Base-by-base conservation (phyloP, 2,888 invertebrate genomes). In the Baronia brevicornis region DNA sequence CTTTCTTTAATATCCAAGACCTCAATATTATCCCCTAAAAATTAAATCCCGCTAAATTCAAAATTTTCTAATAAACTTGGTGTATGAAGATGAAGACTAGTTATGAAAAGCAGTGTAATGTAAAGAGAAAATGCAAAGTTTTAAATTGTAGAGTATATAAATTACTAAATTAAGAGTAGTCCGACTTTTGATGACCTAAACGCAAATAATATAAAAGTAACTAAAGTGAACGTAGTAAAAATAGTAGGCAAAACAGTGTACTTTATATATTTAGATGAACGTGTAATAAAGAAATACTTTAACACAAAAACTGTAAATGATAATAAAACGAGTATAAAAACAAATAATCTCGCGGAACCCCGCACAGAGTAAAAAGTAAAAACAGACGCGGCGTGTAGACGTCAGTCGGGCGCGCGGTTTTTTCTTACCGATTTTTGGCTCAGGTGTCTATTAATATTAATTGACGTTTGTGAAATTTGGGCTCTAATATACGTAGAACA, bases 391-490 rank as follows among this genome's bases (percentile, higher is more conserved):
- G 28, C 43, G 32, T 31, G 28, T n/a, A n/a, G n/a, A n/a, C n/a
- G n/a, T 42, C 32, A 38, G 38, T 46, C 42, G 39, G 40, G 23
- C 43, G 39, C 45, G 43, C 35, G 30, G 42, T 47, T 49, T 54
- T 51, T 49, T 46, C 39, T 46, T 33, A 36, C 22, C 25, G 42
- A 51, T 36, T 49, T 50, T 53, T 50, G 43, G 48, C 50, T 51
- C 50, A 48, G 54, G 45, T 53, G 55, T 53, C 48, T 51, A 50
- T 54, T 51, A 53, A 53, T 55, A 54, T 54, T 54, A 53, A 55
- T 54, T 51, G 51, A 50, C 52, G 48, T 51, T 54, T 44, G 50
- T 46, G 43, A 47, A 51, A 48, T 48, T 50, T 46, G 33, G 43
- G 36, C 41, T 48, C 46, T 46, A 53, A 51, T 45, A 45, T 51